Conservation (phyloP, 2,888 invertebrate species). For the Coenonympha glycerion region DNA sequence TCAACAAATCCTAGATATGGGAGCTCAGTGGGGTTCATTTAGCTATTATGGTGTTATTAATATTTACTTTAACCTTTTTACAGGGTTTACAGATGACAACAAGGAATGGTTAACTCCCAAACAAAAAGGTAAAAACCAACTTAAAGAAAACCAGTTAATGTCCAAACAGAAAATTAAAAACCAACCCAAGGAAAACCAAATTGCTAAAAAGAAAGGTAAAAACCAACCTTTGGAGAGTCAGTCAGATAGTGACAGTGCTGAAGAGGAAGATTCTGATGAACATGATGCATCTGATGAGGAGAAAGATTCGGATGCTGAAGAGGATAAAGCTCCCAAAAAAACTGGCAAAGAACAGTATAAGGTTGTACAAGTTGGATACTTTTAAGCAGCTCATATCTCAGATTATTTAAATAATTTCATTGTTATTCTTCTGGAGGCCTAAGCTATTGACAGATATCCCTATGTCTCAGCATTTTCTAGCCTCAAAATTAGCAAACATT, state of each 20-base stretch:
- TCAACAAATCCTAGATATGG: no score
- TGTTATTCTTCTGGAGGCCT: no score
- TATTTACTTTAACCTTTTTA: conserved; percentile 24
- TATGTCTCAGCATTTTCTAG: no score
- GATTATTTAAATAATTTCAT: no score
- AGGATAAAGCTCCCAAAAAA: conserved; percentile 35
- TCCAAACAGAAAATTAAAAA: conserved; percentile 70
- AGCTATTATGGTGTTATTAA: neutral
- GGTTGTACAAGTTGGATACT: conserved; percentile 34
- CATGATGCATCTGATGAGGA: conserved; percentile 36
- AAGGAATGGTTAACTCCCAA: conserved; percentile 82
- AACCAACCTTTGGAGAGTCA: no score
- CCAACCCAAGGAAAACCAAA: conserved; percentile 81
- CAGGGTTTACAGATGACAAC: conserved; percentile 83
- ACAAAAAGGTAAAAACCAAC: conserved; percentile 54
- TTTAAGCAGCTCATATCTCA: neutral
- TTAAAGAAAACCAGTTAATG: conserved; percentile 72
- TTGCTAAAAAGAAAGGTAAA: conserved; percentile 73
- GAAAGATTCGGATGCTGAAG: conserved; percentile 22
- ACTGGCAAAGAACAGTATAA: conserved; percentile 56
- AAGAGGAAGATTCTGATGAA: conserved; percentile 42
- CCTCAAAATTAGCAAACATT: no score
- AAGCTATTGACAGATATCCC: no score
- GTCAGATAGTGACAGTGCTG: conserved; percentile 40
- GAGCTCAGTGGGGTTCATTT: no score